Evolutionary conservation across 2,888 invertebrate genomes (phyloP).

Genomic region (Caenorhabditis sp.): DNA sequence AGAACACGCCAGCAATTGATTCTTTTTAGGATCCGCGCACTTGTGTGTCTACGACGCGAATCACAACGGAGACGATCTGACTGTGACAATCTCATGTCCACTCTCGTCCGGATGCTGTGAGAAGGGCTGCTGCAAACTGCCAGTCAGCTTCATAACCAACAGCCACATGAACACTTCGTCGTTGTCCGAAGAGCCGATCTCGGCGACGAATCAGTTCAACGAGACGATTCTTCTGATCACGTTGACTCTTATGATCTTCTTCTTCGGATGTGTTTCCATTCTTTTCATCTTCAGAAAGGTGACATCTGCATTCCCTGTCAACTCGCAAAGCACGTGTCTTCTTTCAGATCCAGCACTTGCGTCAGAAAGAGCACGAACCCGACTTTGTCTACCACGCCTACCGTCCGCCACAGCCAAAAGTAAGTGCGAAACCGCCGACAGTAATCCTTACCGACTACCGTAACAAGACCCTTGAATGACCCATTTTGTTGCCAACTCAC

Average conservation of each 20-base stretch:
- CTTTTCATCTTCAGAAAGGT: slow-evolving; percentile 61
- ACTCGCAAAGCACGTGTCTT: too few relatives aligned
- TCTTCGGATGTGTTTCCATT: slow-evolving; percentile 60
- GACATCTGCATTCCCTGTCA: too few relatives aligned
- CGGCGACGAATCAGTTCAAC: slow-evolving; percentile 45
- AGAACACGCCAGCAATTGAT: too few relatives aligned
- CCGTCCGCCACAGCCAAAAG: slow-evolving; percentile 63
- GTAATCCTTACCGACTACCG: slow-evolving; percentile 59
- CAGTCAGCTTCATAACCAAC: slow-evolving; percentile 50
- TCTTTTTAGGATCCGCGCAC: slow-evolving; percentile 47
- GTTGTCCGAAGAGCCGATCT: slow-evolving; percentile 55
- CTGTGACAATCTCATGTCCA: slow-evolving; percentile 65
- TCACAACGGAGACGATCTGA: slow-evolving; percentile 62
- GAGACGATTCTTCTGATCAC: slow-evolving; percentile 60
- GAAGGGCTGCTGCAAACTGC: slow-evolving; percentile 63
- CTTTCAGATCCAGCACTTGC: slow-evolving; percentile 56
- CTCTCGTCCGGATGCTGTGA: slow-evolving; percentile 65
- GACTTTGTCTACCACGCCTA: slow-evolving; percentile 67
- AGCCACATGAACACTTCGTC: slow-evolving; percentile 50
- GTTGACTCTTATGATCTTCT: slow-evolving; percentile 61
- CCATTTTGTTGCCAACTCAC: slow-evolving; percentile 14
- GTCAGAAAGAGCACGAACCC: slow-evolving; percentile 59
- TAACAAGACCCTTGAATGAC: slow-evolving; percentile 42
- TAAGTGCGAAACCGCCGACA: slow-evolving; percentile 51
- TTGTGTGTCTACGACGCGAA: slow-evolving; percentile 66